Base-by-base conservation (phyloP, 1,140 invertebrate species). In the Oryctes rhinoceros region DNA sequence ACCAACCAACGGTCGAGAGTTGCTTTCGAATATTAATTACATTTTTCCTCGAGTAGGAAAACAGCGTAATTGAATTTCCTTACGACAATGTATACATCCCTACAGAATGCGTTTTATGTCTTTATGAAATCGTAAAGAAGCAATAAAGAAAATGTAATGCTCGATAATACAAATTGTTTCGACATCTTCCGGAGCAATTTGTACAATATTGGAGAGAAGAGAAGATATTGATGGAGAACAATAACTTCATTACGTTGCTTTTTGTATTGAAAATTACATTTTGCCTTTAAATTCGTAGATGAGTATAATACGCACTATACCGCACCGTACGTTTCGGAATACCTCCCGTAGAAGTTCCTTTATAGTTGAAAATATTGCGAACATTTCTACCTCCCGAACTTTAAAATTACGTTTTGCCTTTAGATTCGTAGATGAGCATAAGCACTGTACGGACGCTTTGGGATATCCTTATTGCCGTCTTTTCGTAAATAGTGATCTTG, bases 81-180 rank as follows among this genome's bases (percentile, higher is more conserved):
- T 24, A 67, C 11, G 10, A 62, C 20, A 62, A 20, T 20, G 3
- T 1, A 62, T 20, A 62, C 15, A 62, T 62, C 53, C 53, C 20
- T 18, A 13, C 15, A 62, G 53, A 20, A 62, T 62, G 53, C 53
- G 15, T 62, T 35, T 71, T 30, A 71, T 71, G 10, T 71, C 24
- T 35, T 15, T 13, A 30, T 24, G 24, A 71, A 71, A 35, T 30
- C 65, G 5, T 62, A 62, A 62, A 62, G 53, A 62, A 62, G 53
- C 20, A 62, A 62, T 62, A 62, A 62, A 62, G 53, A 15, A 20
- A 62, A 20, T 62, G 9, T 62, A 62, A 62, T 18, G 53, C 53
- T 62, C 39, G 39, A 44, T 44, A 44, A 44, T 44, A 44, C 5
- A 62, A n/a, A 62, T 62, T 62, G 20, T 62, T 62, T 20, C 20